Percentiles rank a stretch among this genome's conserved stretches.
These are phyloP conservation scores for Sander lucioperca DNA, from an alignment of 2,113 vertebrate species.

Conservation along the genomic window DNA sequence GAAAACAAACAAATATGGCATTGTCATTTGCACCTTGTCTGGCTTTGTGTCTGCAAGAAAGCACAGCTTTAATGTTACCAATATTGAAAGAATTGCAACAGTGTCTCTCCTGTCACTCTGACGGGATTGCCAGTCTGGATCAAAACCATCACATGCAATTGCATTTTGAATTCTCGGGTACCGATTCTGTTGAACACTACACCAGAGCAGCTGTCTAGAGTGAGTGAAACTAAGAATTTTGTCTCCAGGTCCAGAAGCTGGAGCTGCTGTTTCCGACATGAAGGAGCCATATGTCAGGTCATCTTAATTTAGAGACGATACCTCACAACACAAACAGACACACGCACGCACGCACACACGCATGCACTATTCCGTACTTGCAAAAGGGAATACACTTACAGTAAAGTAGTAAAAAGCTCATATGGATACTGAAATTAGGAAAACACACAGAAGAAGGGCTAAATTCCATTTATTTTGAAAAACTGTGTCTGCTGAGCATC, in stretches of 20 bases:
- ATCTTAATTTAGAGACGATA: conserved; percentile 47
- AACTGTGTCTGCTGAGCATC: conserved; percentile 77
- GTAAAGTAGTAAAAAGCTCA: conserved; percentile 24
- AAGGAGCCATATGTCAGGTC: conserved; percentile 55
- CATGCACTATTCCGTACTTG: conserved; percentile 3
- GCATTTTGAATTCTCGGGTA: conserved; percentile 28
- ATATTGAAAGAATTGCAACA: conserved; percentile 12
- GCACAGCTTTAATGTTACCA: conserved; percentile 19
- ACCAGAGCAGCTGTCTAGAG: conserved; percentile 33
- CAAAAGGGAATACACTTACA: conserved; percentile 7
- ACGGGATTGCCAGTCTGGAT: conserved; percentile 21
- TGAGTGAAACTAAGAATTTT: conserved; percentile 36
- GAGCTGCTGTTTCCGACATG: conserved; percentile 52
- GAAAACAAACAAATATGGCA: neutral
- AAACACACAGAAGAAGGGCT: conserved; percentile 61
- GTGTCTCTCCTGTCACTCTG: conserved; percentile 15
- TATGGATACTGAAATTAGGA: conserved; percentile 56
- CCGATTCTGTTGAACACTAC: conserved; percentile 29
- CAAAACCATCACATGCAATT: conserved; percentile 34
- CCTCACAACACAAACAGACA: conserved; percentile 13
- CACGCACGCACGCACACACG: neutral
- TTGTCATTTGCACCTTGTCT: conserved; percentile 10
- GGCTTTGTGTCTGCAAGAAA: conserved; percentile 13
- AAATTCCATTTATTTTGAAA: conserved; percentile 78
- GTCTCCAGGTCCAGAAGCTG: conserved; percentile 46